Base-by-base conservation (phyloP, 2,888 invertebrate species). In the Troides aeacus region DNA sequence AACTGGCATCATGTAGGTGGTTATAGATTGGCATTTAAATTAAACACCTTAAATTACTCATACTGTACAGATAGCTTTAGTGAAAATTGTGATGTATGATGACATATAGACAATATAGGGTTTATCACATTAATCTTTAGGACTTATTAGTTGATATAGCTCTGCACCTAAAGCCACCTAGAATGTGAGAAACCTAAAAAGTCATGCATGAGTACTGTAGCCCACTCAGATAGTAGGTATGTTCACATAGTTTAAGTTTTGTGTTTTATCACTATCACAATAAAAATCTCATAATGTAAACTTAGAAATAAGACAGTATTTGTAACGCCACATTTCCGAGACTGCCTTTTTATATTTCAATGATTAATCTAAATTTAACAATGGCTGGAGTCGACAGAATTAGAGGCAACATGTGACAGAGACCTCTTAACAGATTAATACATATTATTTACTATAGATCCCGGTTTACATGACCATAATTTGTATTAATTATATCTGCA, bases 81-180 rank as follows among this genome's bases (percentile, higher is more conserved):
- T 90, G 86, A 91, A 92, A 91, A 92, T 92, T 93, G 93, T 93
- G 93, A 93, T 93, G 93, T 93, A 93, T 90, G 93, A 92, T 90
- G 93, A 92, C 89, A 87, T 89, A 88, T 93, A 93, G 93, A 93
- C 93, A 92, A 93, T 93, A 92, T 92, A 92, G 90, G 86, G 85
- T 87, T 90, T 90, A 89, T 92, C 93, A 90, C 90, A 90, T 89
- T 87, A 87, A 89, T 85, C 85, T 86, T 86, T 89, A 89, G 89
- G 84, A 86, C 85, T 86, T 81, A 81, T 81, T 92, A 92, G 90
- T 87, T 86, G 79, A 86, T 84, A 87, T 92, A 89, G 89, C 80
- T 86, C 83, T 85, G 91, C 91, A 92, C 91, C 81, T 83, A 82
- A 84, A 85, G 86, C 85, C 86, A 87, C 82, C 82, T 88, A 87